Percentiles rank a stretch among this genome's conserved stretches.
Evolutionary conservation across 2,797 vertebrate species (phyloP).

Genomic region (Eremophila alpestris): DNA sequence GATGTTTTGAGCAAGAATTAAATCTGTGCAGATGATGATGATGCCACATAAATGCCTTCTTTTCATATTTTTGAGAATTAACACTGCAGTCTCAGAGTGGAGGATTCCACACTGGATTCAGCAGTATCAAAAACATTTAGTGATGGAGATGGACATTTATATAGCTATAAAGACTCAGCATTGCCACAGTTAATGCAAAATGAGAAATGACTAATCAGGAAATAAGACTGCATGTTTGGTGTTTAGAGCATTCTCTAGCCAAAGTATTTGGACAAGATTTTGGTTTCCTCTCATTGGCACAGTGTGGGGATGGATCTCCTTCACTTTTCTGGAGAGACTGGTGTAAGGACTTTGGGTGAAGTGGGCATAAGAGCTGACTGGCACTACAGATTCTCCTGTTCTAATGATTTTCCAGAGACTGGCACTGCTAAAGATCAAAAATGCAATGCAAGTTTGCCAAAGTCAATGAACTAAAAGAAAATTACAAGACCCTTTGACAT

Average conservation of each 20-base stretch:
- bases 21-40: neutral
- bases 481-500: neutral
- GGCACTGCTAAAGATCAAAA: neutral
- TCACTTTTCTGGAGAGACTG: neutral
- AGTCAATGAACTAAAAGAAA: neutral
- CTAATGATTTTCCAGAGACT: neutral
- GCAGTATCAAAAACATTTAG: neutral
- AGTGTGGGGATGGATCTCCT: neutral
- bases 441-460: neutral
- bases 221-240: neutral
- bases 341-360: neutral
- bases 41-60: neutral
- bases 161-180: neutral
- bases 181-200: neutral
- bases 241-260: neutral
- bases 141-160: neutral
- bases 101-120: neutral
- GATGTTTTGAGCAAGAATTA: constrained; percentile 23
- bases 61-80: neutral
- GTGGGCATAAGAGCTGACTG: neutral
- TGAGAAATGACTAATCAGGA: neutral
- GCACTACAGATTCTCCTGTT: neutral
- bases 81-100: neutral
- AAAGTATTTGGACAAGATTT: neutral
- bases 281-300: neutral